phyloP scores from a whole-genome alignment of 2,888 invertebrate genomes.

The Celastrina argiolus region DNA sequence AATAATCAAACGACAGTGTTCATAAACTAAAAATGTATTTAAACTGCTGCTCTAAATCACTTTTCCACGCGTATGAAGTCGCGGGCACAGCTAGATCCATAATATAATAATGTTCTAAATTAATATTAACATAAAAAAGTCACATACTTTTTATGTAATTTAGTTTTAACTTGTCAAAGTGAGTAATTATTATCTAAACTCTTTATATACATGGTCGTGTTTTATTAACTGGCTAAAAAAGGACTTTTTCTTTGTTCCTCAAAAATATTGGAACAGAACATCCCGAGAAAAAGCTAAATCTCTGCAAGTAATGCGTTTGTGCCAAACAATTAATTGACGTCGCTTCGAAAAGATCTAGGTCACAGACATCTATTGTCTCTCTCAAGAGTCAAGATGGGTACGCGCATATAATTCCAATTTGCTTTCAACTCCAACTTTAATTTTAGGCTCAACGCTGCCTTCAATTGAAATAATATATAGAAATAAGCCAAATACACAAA shows the following conservation, averaged over 20 bases:
- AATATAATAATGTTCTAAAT: no score
- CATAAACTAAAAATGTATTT: no score
- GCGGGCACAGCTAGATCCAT: no score
- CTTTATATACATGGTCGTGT: no score
- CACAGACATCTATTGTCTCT: slow-evolving; percentile 1
- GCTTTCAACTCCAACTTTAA: background rate
- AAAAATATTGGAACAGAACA: background rate
- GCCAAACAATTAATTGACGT: slow-evolving; percentile 10
- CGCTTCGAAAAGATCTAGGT: slow-evolving; percentile 4
- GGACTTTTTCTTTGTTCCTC: background rate
- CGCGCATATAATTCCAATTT: slow-evolving; percentile 13
- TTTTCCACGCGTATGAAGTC: no score
- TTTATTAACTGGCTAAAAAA: background rate
- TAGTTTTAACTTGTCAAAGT: no score
- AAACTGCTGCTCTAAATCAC: no score
- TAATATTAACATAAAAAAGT: no score
- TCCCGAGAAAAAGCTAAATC: background rate
- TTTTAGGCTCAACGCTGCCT: background rate
- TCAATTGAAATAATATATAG: background rate
- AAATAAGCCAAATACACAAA: background rate
- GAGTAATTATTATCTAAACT: background rate
- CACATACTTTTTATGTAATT: no score
- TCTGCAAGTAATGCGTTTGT: slow-evolving; percentile 9
- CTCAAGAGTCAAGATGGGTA: background rate
- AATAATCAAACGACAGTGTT: no score